Percentiles rank a stretch among this genome's conserved stretches.
Conservation (phyloP, 1,140 invertebrate species). For the Drosophila pandora region DNA sequence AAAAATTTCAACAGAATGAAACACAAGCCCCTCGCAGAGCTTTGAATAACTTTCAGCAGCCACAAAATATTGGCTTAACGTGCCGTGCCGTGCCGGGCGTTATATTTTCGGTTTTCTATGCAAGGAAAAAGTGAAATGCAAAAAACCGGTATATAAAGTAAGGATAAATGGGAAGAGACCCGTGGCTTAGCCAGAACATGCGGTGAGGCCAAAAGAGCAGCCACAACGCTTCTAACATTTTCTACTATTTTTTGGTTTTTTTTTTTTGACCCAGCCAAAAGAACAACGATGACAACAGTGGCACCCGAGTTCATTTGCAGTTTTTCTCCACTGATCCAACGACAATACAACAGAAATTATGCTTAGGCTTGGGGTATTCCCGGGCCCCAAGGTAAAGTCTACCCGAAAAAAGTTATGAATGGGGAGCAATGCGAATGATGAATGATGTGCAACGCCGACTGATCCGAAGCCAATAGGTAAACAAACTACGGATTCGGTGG, state of each 20-base stretch:
- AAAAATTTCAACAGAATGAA: slow-evolving; percentile 30
- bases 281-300: slow-evolving; percentile 20
- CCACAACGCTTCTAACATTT: background rate
- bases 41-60: slow-evolving; percentile 74
- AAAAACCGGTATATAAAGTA: slow-evolving; percentile 13
- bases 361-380: slow-evolving; percentile 29
- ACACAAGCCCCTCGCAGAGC: slow-evolving; percentile 44
- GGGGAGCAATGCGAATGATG: slow-evolving; percentile 16
- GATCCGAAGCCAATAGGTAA: slow-evolving; percentile 26
- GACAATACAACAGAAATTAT: slow-evolving; percentile 37
- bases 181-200: slow-evolving; percentile 52
- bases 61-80: slow-evolving; percentile 77
- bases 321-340: slow-evolving; percentile 50
- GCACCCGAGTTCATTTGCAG: slow-evolving; percentile 68
- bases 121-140: slow-evolving; percentile 5
- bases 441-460: slow-evolving; percentile 24
- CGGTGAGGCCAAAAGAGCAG: slow-evolving; percentile 25
- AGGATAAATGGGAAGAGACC: slow-evolving; percentile 23
- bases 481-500: background rate
- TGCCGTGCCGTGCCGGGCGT: slow-evolving; percentile 54
- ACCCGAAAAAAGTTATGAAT: slow-evolving; percentile 22
- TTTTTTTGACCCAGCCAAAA: slow-evolving; percentile 2
- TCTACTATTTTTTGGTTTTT: background rate
- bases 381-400: background rate
- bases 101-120: slow-evolving; percentile 58